Evolutionary conservation across 2,888 invertebrate genomes (phyloP), one percentile per base, ranked within the genome.

Genomic region (Athalia cordata): DNA sequence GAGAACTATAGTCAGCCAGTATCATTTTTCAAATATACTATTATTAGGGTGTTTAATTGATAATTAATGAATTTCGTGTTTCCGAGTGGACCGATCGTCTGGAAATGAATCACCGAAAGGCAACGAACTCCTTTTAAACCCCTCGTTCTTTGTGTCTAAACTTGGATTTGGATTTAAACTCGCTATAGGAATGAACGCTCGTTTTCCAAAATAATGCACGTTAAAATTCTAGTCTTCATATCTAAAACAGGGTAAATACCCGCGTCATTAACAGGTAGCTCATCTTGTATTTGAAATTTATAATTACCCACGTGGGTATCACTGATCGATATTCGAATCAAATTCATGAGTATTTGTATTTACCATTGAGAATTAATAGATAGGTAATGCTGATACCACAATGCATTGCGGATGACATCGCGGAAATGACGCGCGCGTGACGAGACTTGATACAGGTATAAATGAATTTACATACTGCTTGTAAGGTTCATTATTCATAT

Each of bases 111-210:
- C 82, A 82, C 78, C 75, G 67, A 81, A 84, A 85, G 85, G 81
- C 84, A 85, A 85, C 85, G 84, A 86, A 86, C 86, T 86, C 86
- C 85, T 85, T 87, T 87, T 86, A 86, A 87, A 84, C 80, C 80
- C 80, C 62, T 75, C 75, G 50, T 61, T 79, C 77, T 82, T 83
- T 83, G 82, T 85, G 82, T 81, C 81, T 82, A 82, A 81, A 80
- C 80, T 81, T 81, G 82, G 81, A 78, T 75, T 64, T 75, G 57
- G 59, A 72, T 52, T 72, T 13, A 13, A 13, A 5, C 45, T 43
- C n/a, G 45, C 13, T 59, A 29, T 47, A n/a, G 59, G 45, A 59
- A 13, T 52, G 50, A 11, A 59, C n/a, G 11, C 55, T 7, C 29
- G n/a, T 65, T 7, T 52, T 65, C 49, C 43, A 76, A 76, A n/a